Base-by-base conservation (phyloP, 2,113 vertebrate genomes). In the Lepidothrix coronata region DNA sequence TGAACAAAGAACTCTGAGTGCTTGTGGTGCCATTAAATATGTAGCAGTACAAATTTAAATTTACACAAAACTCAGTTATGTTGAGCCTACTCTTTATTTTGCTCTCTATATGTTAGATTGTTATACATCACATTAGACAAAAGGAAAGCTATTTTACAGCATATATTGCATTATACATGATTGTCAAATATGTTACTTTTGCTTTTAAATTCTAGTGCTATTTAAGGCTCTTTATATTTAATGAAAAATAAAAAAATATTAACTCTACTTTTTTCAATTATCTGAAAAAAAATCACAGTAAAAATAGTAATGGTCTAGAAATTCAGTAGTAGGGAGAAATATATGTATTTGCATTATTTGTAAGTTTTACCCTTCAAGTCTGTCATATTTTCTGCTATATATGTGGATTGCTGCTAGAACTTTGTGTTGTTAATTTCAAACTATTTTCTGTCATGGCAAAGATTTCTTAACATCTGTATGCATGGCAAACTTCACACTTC, bases 341-440 rank as follows among this genome's bases (percentile, higher is more conserved):
- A 35, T 8, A 46, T 39, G n/a, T n/a, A 49, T 80, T 86, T 86
- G 41, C 20, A 83, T 23, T 79, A 66, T 74, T 70, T 94, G 52
- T 48, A 68, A 62, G 44, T 90, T 82, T 90, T 70, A 62, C 49
- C 13, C 17, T 82, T 85, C 57, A 79, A 58, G 33, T 57, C 46
- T 93, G 51, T 86, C n/a, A 91, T 54, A 80, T 88, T 92, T 96
- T 94, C 43, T 84, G 27, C 58, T 93, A 85, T 55, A 80, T 76
- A 71, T 61, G 37, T 83, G 20, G 37, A 58, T 72, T 44, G 17
- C 58, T 90, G n/a, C 57, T 74, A 80, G 65, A 72, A 86, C 59
- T 93, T 86, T 51, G 59, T 92, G 91, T 76, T 70, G 28, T 67
- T 91, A 63, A 43, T 74, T 93, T 91, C 71, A 67, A 92, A 84